A percentile compares a stretch with the other conserved stretches of the same genome.
phyloP scores from a whole-genome alignment of 2,113 vertebrate species.

The Arizona elegans region DNA sequence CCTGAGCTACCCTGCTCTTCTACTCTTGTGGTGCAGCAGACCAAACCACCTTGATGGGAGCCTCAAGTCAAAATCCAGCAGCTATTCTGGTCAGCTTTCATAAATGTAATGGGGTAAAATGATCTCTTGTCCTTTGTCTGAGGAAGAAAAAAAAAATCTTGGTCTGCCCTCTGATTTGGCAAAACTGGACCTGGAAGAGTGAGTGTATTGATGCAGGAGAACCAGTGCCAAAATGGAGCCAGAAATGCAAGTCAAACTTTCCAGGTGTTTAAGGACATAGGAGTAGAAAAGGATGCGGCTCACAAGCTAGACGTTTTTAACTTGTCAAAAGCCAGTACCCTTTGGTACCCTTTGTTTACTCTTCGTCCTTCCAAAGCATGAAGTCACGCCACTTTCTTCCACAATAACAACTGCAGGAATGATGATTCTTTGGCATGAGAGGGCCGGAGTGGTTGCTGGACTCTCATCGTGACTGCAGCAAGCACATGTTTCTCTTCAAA shows the following conservation, averaged over 20 bases:
- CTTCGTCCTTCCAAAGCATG: not conserved
- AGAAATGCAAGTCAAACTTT: not conserved
- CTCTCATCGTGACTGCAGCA: not conserved
- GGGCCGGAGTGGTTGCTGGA: not conserved
- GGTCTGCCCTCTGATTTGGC: not conserved
- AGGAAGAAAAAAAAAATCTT: not conserved
- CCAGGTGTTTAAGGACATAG: not conserved
- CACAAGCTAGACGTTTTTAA: not conserved
- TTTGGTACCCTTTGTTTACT: not conserved
- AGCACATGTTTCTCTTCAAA: conserved; percentile 29
- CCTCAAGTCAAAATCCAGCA: too few relatives aligned
- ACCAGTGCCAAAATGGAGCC: not conserved
- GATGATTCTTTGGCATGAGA: not conserved
- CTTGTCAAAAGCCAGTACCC: not conserved
- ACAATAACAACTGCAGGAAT: not conserved
- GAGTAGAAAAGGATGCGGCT: not conserved
- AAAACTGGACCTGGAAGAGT: not conserved
- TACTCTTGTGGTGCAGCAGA: not conserved
- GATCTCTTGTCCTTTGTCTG: not conserved
- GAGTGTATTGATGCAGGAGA: not conserved
- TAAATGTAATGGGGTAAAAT: not conserved
- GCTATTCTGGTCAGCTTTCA: not conserved
- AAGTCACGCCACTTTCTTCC: not conserved
- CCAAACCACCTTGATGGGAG: not conserved
- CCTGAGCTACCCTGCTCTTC: not conserved